A percentile compares a stretch with the other conserved stretches of the same genome.
Evolutionary conservation across 2,888 invertebrate genomes (phyloP).

Genomic region (Spilarctia lutea): DNA sequence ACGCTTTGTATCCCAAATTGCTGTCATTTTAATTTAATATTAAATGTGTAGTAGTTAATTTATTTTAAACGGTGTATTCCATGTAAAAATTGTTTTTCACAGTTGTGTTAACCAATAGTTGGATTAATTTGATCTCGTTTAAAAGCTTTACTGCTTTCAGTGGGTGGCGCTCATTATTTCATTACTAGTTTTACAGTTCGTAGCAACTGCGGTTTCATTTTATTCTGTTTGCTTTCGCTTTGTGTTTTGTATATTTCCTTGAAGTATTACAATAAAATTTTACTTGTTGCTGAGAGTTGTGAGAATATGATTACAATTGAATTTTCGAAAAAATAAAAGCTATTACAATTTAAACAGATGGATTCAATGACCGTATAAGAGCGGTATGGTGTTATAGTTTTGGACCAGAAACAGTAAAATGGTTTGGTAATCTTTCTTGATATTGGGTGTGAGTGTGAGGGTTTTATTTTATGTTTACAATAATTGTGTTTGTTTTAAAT

Average conservation of each 20-base stretch:
- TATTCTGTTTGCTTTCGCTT: constrained; percentile 16
- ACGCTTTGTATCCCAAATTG: constrained; percentile 64
- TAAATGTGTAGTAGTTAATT: constrained; percentile 57
- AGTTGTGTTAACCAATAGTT: constrained; percentile 44
- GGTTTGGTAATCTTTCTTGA: neutral
- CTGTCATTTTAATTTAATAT: constrained; percentile 71
- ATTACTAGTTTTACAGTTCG: constrained; percentile 29
- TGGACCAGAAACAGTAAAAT: neutral
- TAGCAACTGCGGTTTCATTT: constrained; percentile 18
- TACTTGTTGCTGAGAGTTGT: neutral
- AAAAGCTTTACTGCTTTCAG: constrained; percentile 34
- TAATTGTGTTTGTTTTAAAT: neutral
- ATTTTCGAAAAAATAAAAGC: neutral
- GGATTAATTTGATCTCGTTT: constrained; percentile 55
- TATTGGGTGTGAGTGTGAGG: neutral
- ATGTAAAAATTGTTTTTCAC: constrained; percentile 33
- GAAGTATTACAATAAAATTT: neutral
- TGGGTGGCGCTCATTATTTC: constrained; percentile 35
- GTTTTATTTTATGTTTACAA: neutral
- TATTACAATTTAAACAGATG: neutral
- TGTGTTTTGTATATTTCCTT: constrained; percentile 2
- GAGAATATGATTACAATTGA: neutral
- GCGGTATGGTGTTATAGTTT: neutral
- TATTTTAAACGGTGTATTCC: constrained; percentile 45
- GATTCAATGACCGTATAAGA: neutral